These are phyloP conservation scores for Orcinus orca DNA, from an alignment of 2,113 vertebrate species.

Conservation along the genomic window DNA sequence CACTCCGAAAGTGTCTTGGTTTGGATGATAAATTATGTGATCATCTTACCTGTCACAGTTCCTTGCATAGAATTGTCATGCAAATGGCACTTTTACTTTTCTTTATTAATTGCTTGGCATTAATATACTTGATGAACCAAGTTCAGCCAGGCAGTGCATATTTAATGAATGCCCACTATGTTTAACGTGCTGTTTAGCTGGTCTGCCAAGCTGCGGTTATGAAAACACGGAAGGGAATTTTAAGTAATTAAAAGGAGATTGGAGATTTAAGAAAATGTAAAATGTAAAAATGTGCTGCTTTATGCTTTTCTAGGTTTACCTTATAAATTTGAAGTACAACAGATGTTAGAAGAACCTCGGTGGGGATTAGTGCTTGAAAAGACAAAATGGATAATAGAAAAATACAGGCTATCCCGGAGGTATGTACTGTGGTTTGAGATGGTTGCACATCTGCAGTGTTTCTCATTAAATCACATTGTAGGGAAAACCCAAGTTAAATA, in stretches of 20 bases:
- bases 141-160: slow-evolving; percentile 36
- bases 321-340: slow-evolving; percentile 94
- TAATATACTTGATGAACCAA: slow-evolving; percentile 17
- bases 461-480: slow-evolving; percentile 47
- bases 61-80: slow-evolving; percentile 5
- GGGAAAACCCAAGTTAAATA: slow-evolving; percentile 35
- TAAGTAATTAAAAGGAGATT: slow-evolving; percentile 55
- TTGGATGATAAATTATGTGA: background rate
- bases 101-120: slow-evolving; percentile 52
- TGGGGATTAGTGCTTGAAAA: slow-evolving; percentile 94
- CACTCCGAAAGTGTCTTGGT: background rate
- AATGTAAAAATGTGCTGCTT: slow-evolving; percentile 27
- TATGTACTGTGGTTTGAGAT: slow-evolving; percentile 68
- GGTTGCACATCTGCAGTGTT: slow-evolving; percentile 1
- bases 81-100: slow-evolving; percentile 1
- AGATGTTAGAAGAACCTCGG: slow-evolving; percentile 89
- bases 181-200: slow-evolving; percentile 36
- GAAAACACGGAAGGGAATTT: slow-evolving; percentile 45
- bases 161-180: slow-evolving; percentile 19
- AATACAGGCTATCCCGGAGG: slow-evolving; percentile 91
- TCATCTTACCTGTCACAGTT: background rate
- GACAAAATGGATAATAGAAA: slow-evolving; percentile 95
- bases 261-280: background rate
- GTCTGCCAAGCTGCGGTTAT: background rate
- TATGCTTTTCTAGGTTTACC: slow-evolving; percentile 88